Evolutionary conservation across 2,113 vertebrate species (phyloP), one percentile per base, ranked within the genome.

Genomic region (Ptychochromis oligacanthus): DNA sequence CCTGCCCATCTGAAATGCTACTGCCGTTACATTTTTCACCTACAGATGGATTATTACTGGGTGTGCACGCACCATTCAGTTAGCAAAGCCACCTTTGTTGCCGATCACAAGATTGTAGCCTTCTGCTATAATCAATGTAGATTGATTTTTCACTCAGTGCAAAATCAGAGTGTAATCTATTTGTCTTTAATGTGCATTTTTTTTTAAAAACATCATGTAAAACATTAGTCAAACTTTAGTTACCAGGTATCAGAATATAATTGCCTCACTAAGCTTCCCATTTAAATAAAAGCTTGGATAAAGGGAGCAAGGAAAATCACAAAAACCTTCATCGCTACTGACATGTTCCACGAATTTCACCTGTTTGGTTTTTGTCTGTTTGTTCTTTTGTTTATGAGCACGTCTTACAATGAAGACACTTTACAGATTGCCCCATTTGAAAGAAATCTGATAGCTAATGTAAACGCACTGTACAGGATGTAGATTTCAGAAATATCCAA

Each of bases 161-260:
- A 28, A 28, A 20, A 28, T 49, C 8, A 70, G 10, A 52, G 65
- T 52, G 52, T 6, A 49, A 28, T 46, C 14, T 4, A 43, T 46
- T 70, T 70, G 3, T 52, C 65, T 20, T 72, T n/a, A 72, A n/a
- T 28, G 26, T 2, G 26, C 0, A 13, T 43, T 4, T 43, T 40
- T 40, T 3, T 43, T n/a, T n/a, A n/a, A 12, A 43, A 43, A 43
- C 64, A 31, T 52, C 31, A 20, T 70, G 49, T 36, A 36, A 36
- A 36, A 36, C 8, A 6, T 36, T 36, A 7, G 36, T 26, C 46
- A 72, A 52, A 31, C 15, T 52, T 18, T 7, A 18, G 24, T 31
- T 11, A 5, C 6, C 1, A 0, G 20, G 0, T 52, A 67, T 67
- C 15, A 67, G 9, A 70, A 70, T 28, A 40, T 28, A 13, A 0